Percentiles rank a stretch among this genome's conserved stretches.
Conservation (phyloP, 2,113 vertebrate genomes). For the Melanerpes formicivorus region DNA sequence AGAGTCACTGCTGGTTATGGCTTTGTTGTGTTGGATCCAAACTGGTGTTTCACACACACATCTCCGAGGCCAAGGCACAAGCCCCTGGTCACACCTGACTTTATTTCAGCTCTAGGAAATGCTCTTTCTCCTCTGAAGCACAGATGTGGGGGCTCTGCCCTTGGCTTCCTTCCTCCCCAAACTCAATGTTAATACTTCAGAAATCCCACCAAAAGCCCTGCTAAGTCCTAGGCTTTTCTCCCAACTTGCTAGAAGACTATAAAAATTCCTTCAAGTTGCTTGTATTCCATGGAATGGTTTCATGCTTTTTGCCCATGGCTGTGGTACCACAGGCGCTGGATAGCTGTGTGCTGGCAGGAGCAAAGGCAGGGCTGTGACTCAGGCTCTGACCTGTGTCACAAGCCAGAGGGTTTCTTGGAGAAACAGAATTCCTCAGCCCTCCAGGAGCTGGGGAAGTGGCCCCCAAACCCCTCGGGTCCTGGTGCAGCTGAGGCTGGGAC, state of each 20-base stretch:
- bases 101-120: background rate
- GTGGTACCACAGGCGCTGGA: background rate
- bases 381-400: background rate
- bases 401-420: background rate
- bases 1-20: accelerated
- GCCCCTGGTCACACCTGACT: accelerated
- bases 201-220: background rate
- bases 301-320: background rate
- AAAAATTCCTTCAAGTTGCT: background rate
- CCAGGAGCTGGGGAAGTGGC: background rate
- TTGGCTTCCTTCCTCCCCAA: background rate
- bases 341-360: background rate
- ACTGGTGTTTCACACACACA: accelerated
- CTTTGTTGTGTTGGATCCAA: background rate
- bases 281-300: accelerated
- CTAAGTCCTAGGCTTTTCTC: background rate
- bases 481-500: background rate
- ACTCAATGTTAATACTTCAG: background rate
- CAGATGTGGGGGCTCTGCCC: background rate
- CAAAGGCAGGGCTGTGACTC: accelerated
- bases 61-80: background rate
- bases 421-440: background rate
- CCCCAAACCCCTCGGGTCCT: background rate
- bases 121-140: background rate
- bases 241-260: background rate